Base-by-base conservation (phyloP, 2,797 vertebrate genomes). In the Lophius americanus region DNA sequence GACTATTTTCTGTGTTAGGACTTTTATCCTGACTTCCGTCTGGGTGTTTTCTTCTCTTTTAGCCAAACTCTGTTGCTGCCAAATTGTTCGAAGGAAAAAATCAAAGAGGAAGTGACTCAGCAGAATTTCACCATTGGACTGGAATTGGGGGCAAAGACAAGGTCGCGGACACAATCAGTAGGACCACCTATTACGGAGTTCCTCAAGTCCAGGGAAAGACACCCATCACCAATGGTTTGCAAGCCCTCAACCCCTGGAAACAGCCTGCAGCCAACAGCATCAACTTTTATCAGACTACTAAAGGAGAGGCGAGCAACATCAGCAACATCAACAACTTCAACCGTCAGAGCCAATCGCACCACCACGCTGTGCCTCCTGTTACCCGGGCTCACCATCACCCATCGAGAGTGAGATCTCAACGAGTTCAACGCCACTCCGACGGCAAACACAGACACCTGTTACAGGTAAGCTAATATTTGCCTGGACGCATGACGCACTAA, bases 121-220 rank as follows among this genome's bases (percentile, higher is more conserved):
- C 86, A 62, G 93, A 92, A 73, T 81, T 70, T 56, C 70, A 81
- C 13, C 67, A 88, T 52, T 78, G 81, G 68, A 78, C 74, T 14
- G 76, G 62, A 49, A 89, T 73, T 13, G 76, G 75, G 65, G 70
- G 77, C 75, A 81, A 78, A 83, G 73, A 81, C 70, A 86, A 87
- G 88, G 78, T 81, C 85, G 71, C 68, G 56, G 82, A 91, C 62
- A 13, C 74, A 54, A 68, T 78, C 36, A 82, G 81, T 73, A 83
- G 82, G 80, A 94, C 92, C 75, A 84, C 69, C 43, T 79, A 92
- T 0, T 91, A 93, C 37, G 74, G 93, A 69, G 73, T 90, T 38
- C 79, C 90, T 76, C 94, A 93, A 60, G 91, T 89, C 33, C 83
- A 91, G 0, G 81, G 92, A 50, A 95, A 93, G 85, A 92, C 95